Conservation (phyloP, 2,888 invertebrate genomes). For the Acronicta aceris region DNA sequence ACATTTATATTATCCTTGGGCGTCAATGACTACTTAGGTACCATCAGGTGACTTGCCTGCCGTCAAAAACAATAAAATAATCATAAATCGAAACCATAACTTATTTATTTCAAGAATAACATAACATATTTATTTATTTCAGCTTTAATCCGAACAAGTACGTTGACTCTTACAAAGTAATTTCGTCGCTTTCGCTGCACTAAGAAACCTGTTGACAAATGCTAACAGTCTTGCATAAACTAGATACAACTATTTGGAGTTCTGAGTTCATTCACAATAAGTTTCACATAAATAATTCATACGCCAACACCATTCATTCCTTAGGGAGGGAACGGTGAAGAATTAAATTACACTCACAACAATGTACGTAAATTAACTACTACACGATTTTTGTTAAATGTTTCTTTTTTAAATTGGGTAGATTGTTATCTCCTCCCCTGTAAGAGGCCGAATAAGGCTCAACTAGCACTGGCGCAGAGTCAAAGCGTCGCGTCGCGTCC, state of each 20-base stretch:
- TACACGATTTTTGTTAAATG: slow-evolving; percentile 9
- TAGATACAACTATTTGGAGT: not conserved
- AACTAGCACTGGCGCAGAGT: too few relatives aligned
- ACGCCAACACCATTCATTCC: not conserved
- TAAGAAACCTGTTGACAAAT: not conserved
- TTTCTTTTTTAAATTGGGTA: slow-evolving; percentile 9
- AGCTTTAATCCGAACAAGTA: too few relatives aligned
- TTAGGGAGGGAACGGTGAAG: slow-evolving; percentile 7
- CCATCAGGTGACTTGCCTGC: too few relatives aligned
- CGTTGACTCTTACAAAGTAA: too few relatives aligned
- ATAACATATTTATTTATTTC: too few relatives aligned
- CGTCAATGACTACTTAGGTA: too few relatives aligned
- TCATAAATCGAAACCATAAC: too few relatives aligned
- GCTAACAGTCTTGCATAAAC: not conserved
- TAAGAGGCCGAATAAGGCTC: not conserved
- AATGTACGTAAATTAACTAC: slow-evolving; percentile 11
- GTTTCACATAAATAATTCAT: not conserved
- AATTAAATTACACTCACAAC: slow-evolving; percentile 31
- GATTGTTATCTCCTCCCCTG: slow-evolving; percentile 23
- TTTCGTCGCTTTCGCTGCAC: not conserved
- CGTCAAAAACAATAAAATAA: too few relatives aligned
- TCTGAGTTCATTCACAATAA: not conserved
- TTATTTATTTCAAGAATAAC: too few relatives aligned
- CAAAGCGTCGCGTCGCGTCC: too few relatives aligned
- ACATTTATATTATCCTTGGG: too few relatives aligned